Base-by-base conservation (phyloP, 2,113 vertebrate genomes). In the Tenebrosternarchus preto region DNA sequence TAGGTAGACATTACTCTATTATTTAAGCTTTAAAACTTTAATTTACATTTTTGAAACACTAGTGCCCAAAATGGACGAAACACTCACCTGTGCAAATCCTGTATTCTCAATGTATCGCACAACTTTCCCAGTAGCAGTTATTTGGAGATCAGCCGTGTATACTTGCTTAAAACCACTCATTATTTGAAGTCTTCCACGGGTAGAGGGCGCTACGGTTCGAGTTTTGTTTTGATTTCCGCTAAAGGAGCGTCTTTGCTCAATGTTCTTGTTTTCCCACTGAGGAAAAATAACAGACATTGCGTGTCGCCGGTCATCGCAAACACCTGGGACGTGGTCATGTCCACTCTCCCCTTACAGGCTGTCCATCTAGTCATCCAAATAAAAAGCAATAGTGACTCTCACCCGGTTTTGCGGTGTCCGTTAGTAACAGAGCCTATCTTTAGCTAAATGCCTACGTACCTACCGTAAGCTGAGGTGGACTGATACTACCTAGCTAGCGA, bases 121-220 rank as follows among this genome's bases (percentile, higher is more conserved):
- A 50, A 50, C 43, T 15, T 1, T 50, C 43, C 43, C 43, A 50
- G 43, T 24, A n/a, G n/a, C n/a, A 61, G 5, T 2, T 24, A 61
- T 22, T 24, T 8, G n/a, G 11, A 24, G 20, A 61, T 2, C n/a
- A 15, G n/a, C 24, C 20, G 2, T 6, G 31, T 7, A 61, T 24
- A 27, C 56, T 9, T 19, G 20, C 27, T 29, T 20, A 22, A 25
- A 56, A 17, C 16, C 31, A 24, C n/a, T 7, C 16, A 1, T 27
- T 43, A 39, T 55, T 6, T 33, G 29, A 36, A 19, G 77, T 80
- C 77, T 72, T 80, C 77, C 82, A 76, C 72, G 60, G 56, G 19
- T 15, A 66, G 77, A 1, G 0, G 77, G 24, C 82, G 77, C 82
- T 83, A 75, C 9, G 31, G 31, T 9, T 33, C 15, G 3, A 1